phyloP scores from a whole-genome alignment of 2,888 invertebrate genomes.

The Pseudanteris insignis region DNA sequence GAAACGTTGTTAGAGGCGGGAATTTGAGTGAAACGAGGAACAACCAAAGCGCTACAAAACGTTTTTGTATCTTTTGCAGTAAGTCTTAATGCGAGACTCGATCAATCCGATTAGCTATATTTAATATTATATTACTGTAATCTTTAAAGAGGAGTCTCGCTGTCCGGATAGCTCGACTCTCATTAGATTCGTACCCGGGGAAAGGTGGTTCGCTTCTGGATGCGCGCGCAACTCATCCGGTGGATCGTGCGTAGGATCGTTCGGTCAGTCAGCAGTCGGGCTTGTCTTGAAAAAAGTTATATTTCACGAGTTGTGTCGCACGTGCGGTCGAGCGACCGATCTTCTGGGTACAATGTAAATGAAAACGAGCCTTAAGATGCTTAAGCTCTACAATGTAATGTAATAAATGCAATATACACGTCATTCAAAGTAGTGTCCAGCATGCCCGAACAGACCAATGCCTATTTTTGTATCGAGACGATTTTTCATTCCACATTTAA shows the following conservation, averaged over 20 bases:
- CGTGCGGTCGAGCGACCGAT: too few relatives aligned
- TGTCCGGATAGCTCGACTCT: constrained; percentile 46
- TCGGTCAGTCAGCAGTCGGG: too few relatives aligned
- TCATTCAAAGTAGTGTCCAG: constrained; percentile 46
- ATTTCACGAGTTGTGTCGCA: too few relatives aligned
- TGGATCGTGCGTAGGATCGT: neutral
- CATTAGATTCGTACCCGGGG: constrained; percentile 14
- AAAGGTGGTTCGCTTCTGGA: constrained; percentile 10
- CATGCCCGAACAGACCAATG: constrained; percentile 46
- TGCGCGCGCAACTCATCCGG: constrained; percentile 1
- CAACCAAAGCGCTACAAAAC: constrained; percentile 36
- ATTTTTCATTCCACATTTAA: constrained; percentile 45
- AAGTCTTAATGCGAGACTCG: constrained; percentile 45
- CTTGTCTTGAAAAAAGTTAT: too few relatives aligned
- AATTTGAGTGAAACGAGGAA: constrained; percentile 2
- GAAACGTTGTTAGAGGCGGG: too few relatives aligned
- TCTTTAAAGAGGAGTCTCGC: constrained; percentile 39
- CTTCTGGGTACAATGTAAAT: constrained; percentile 27
- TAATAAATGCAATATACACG: constrained; percentile 44
- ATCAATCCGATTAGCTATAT: constrained; percentile 47
- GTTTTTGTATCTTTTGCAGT: constrained; percentile 49
- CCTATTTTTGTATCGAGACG: constrained; percentile 49
- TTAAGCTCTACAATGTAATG: constrained; percentile 43
- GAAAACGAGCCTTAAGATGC: constrained; percentile 42
- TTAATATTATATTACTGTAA: constrained; percentile 45